Base-by-base conservation (phyloP, 2,113 vertebrate species). In the Psittacula cyanocephala region DNA sequence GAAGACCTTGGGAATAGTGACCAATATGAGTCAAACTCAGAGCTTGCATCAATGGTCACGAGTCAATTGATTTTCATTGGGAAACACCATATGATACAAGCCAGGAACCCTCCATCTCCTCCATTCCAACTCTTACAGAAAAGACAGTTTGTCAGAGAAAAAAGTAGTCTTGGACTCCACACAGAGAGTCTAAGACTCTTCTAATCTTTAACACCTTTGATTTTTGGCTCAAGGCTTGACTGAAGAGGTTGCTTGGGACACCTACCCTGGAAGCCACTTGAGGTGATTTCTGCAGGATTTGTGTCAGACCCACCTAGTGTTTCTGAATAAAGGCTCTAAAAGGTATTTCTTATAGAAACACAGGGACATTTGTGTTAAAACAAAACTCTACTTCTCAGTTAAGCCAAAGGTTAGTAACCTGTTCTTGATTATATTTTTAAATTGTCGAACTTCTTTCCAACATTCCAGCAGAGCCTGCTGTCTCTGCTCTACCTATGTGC, bases 321-420 rank as follows among this genome's bases (percentile, higher is more conserved):
- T 65, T 50, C 72, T 55, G 60, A 84, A 67, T 31, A 47, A 86
- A 91, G n/a, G 9, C n/a, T 57, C 37, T 22, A 46, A 74, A 69
- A 72, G 52, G 17, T 65, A 39, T 81, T 93, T 92, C 16, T 7
- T 33, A 3, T 2, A 17, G 46, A 39, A 94, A 69, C 1, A 13
- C 46, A 64, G 50, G 13, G 55, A 78, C 57, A 9, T 67, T 88
- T 60, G 29, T 70, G 12, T 67, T 78, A 80, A 91, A 44, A 64
- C 24, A 79, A 81, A 81, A 17, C 53, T 93, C n/a, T 2, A 1
- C n/a, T 75, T 64, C 69, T 87, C 10, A 0, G 28, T 72, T 76
- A 88, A 96, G 89, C 69, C 80, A 68, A 84, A 95, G 49, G 81
- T 93, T 92, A 94, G 84, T 67, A 69, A 53, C 29, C 70, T 63